Evolutionary conservation across 2,113 vertebrate species (phyloP), one percentile per base, ranked within the genome.

Genomic region (Chaetodon auriga): DNA sequence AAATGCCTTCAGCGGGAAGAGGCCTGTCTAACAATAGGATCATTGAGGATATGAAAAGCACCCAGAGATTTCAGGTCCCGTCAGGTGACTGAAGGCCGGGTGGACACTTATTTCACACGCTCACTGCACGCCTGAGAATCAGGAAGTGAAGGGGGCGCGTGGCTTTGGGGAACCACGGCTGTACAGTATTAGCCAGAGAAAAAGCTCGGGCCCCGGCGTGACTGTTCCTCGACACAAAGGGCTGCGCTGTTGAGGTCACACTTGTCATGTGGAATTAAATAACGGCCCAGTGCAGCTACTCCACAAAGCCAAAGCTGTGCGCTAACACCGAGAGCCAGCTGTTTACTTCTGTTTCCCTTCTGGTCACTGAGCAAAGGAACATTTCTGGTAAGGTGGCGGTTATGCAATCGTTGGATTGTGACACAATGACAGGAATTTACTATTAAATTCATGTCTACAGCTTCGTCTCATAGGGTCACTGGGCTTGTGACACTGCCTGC

Each of bases 141-240:
- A 41, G 84, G 86, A 92, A 94, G 87, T 89, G 78, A 79, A 48
- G 65, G 60, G 41, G 61, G 0, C 12, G 30, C 8, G 68, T 41
- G 78, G 83, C 71, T 49, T 61, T 48, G 75, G 76, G 73, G 80
- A 83, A 80, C 65, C 81, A 82, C 63, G 43, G 60, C n/a, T 21
- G 2, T 16, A 21, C 54, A 23, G 49, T 51, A 41, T 69, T 62
- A 63, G 78, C 60, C 55, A 38, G 58, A 81, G 23, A 71, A 57
- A 75, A 57, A 18, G 46, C 71, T 58, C 4, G 1, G 45, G 71
- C 41, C 12, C 3, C 1, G 35, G 48, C 55, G 13, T 9, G 60
- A 70, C 72, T 78, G 55, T 94, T 94, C 92, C 93, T 94, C 89
- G 87, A 95, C 84, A 91, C 91, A 93, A 90, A 89, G 83, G 48